Evolutionary conservation across 2,113 vertebrate genomes (phyloP), one percentile per base, ranked within the genome.

Genomic region (Sceloporus tristichus): DNA sequence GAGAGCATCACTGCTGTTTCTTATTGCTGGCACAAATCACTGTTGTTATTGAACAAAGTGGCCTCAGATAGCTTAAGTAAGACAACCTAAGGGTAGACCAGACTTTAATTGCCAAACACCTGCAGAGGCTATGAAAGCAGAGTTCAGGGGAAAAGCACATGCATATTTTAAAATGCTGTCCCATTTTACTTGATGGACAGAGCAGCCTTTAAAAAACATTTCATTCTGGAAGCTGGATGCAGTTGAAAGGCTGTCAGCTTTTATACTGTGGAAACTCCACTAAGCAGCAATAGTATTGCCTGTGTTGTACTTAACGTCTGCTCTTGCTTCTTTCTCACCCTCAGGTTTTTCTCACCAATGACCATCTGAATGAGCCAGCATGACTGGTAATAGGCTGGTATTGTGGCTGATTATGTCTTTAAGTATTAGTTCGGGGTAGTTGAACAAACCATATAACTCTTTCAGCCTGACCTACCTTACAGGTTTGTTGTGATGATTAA

Each of bases 61-160:
- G 25, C 38, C 56, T 77, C 73, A 25, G 38, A 77, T 66, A 48
- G 25, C 25, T n/a, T 65, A 25, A 77, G 59, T 29, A n/a, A 77
- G 74, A 66, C 42, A 65, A 78, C 74, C 23, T 48, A 66, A 77
- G 84, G 84, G 74, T 85, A 85, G 74, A 85, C 5, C 27, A 77
- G 74, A 85, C 38, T 85, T 85, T 77, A 85, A 85, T 78, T 85
- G 74, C 74, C 38, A 11, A 14, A 65, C 74, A 66, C 84, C 74
- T 78, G 74, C 84, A 85, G 75, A 85, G 21, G 59, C 38, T 48
- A 48, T 42, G 38, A 48, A 66, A 76, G 29, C 62, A 59, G 38
- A 85, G 84, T n/a, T 77, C 9, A 23, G 53, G 19, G 2, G 19
- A 73, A 84, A 84, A 9, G 25, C 34, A 78, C 38, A 78, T 66